phyloP scores from a whole-genome alignment of 1,140 invertebrate genomes.

The Drosophila ironensis region DNA sequence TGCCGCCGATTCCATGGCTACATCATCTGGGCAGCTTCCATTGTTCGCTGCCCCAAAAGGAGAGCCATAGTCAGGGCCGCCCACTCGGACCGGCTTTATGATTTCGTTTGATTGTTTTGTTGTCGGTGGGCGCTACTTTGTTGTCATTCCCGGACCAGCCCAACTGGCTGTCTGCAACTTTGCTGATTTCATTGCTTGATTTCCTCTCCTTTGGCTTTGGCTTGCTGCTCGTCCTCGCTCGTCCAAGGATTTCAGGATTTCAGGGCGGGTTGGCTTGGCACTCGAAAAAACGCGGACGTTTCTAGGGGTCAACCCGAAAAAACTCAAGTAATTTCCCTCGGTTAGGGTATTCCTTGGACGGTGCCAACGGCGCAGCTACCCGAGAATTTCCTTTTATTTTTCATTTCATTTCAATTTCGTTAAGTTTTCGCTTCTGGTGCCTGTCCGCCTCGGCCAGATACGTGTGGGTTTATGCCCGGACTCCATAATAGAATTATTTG shows the following conservation, averaged over 20 bases:
- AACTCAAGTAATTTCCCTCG: no score
- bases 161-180: conserved; percentile 61
- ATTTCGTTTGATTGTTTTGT: conserved; percentile 45
- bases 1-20: background rate
- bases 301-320: no score
- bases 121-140: conserved; percentile 30
- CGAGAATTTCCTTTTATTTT: conserved; percentile 11
- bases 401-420: conserved; percentile 58
- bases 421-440: conserved; percentile 34
- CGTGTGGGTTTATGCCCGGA: conserved; percentile 49
- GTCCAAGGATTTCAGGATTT: no score
- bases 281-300: no score
- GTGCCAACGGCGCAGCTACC: no score
- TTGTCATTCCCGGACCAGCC: conserved; percentile 10
- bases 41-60: no score
- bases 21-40: conserved; percentile 17
- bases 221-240: no score
- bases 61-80: no score
- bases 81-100: conserved; percentile 33
- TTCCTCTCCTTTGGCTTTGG: conserved; percentile 24
- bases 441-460: conserved; percentile 18
- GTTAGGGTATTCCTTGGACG: background rate
- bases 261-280: no score
- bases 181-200: conserved; percentile 57
- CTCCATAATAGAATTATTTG: conserved; percentile 70